These are phyloP conservation scores for Caenorhabditis zanzibari DNA, from an alignment of 2,888 invertebrate genomes.

Conservation along the genomic window DNA sequence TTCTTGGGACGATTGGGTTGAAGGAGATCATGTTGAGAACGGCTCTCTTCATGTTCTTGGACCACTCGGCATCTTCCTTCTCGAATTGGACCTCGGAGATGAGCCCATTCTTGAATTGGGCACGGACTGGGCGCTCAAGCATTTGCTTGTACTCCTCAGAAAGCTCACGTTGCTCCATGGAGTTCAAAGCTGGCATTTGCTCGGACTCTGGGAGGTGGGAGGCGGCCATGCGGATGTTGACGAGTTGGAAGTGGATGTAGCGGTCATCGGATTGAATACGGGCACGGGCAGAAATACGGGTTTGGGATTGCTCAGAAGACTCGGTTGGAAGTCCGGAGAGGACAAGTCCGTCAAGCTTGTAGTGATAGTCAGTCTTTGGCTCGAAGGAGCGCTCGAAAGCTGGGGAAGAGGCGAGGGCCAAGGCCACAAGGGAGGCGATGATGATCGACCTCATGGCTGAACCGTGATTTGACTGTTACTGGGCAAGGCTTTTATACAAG, in stretches of 20 bases:
- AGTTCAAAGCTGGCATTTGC: slow-evolving; percentile 55
- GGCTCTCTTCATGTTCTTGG: slow-evolving; percentile 81
- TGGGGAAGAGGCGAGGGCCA: slow-evolving; percentile 69
- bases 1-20: slow-evolving; percentile 56
- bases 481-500: slow-evolving; percentile 37
- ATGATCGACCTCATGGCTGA: slow-evolving; percentile 65
- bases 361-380: slow-evolving; percentile 65
- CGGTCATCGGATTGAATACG: slow-evolving; percentile 67
- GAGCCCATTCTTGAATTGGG: slow-evolving; percentile 76
- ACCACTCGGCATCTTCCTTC: slow-evolving; percentile 75
- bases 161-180: slow-evolving; percentile 73
- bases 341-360: slow-evolving; percentile 65
- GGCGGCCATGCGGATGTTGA: slow-evolving; percentile 62
- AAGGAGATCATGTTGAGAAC: slow-evolving; percentile 77
- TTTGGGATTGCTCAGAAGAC: slow-evolving; percentile 60
- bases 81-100: slow-evolving; percentile 73
- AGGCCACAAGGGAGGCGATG: slow-evolving; percentile 66
- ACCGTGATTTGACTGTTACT: slow-evolving; percentile 32
- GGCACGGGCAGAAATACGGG: slow-evolving; percentile 65
- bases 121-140: slow-evolving; percentile 76
- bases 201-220: slow-evolving; percentile 60
- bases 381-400: slow-evolving; percentile 57
- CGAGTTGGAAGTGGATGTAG: slow-evolving; percentile 57
- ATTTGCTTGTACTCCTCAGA: slow-evolving; percentile 66
- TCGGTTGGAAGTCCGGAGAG: slow-evolving; percentile 68